These are phyloP conservation scores for Elmis aenea DNA, from an alignment of 2,888 invertebrate genomes.

Conservation along the genomic window DNA sequence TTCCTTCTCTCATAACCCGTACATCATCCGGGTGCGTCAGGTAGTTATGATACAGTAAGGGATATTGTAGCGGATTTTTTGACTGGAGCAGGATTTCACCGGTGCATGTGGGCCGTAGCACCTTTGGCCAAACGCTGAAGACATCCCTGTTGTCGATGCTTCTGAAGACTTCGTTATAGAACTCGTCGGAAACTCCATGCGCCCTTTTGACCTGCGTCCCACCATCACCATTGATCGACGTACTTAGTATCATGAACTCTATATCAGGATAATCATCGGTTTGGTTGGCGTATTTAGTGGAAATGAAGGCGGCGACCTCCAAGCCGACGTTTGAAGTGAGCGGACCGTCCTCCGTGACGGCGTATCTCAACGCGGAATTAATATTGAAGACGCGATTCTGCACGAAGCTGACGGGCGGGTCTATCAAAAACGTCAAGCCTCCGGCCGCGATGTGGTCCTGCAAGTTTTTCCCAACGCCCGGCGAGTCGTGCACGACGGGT, in stretches of 20 bases:
- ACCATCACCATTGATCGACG: constrained; percentile 79
- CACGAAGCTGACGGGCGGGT: constrained; percentile 74
- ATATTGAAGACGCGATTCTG: constrained; percentile 77
- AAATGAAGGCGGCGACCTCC: constrained; percentile 83
- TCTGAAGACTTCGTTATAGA: constrained; percentile 70
- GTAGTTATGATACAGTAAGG: constrained; percentile 87
- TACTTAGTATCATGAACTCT: constrained; percentile 83
- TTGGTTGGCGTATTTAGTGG: constrained; percentile 81
- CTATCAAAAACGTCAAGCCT: constrained; percentile 74
- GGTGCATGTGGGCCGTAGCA: constrained; percentile 80
- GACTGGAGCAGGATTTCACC: constrained; percentile 66
- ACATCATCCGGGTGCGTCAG: constrained; percentile 83
- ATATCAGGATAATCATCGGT: constrained; percentile 90
- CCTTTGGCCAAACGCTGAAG: constrained; percentile 82
- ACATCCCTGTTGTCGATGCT: constrained; percentile 70
- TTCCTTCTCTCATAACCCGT: constrained; percentile 75
- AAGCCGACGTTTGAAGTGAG: constrained; percentile 81
- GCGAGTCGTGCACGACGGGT: constrained; percentile 67
- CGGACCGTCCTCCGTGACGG: constrained; percentile 80
- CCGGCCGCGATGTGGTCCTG: constrained; percentile 89
- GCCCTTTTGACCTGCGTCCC: constrained; percentile 69
- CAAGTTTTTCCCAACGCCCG: constrained; percentile 81
- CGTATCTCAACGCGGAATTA: constrained; percentile 77
- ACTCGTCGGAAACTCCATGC: constrained; percentile 76
- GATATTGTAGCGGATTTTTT: constrained; percentile 68